Evolutionary conservation across 2,113 vertebrate genomes (phyloP).

Genomic region (Cynoglossus semilaevis): DNA sequence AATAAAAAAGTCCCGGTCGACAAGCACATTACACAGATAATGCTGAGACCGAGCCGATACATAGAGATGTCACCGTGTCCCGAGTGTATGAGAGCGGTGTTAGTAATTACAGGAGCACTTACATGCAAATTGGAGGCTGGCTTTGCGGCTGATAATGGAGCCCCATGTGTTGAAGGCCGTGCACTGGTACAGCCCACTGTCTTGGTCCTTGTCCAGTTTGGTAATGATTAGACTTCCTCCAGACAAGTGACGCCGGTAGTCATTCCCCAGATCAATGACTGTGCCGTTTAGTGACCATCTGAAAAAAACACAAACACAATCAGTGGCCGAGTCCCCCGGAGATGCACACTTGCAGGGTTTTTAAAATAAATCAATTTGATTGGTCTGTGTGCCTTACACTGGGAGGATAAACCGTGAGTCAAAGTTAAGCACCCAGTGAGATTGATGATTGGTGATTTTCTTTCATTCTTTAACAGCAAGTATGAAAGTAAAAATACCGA

Average conservation of each 20-base stretch:
- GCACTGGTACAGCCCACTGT: conserved; percentile 82
- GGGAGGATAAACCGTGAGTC: conserved; percentile 46
- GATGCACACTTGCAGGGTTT: conserved; percentile 62
- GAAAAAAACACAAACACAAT: conserved; percentile 82
- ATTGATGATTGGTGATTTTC: too few relatives aligned
- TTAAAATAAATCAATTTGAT: conserved; percentile 68
- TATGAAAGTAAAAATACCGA: too few relatives aligned
- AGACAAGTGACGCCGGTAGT: conserved; percentile 79
- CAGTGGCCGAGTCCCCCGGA: conserved; percentile 63
- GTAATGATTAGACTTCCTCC: conserved; percentile 82
- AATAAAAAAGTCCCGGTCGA: conserved; percentile 6
- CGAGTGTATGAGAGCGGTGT: conserved; percentile 12
- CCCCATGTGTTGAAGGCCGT: conserved; percentile 77
- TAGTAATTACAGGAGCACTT: conserved; percentile 64
- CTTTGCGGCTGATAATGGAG: conserved; percentile 80
- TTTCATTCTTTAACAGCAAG: too few relatives aligned
- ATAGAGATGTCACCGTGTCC: conserved; percentile 30
- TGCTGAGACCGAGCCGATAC: background rate
- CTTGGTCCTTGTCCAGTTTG: conserved; percentile 79
- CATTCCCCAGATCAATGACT: conserved; percentile 77
- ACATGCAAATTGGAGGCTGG: conserved; percentile 85
- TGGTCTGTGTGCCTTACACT: conserved; percentile 48
- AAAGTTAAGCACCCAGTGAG: conserved; percentile 21
- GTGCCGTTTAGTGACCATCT: conserved; percentile 89
- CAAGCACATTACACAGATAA: conserved; percentile 10